Base-by-base conservation (phyloP, 2,797 vertebrate species). In the Momotus momota region DNA sequence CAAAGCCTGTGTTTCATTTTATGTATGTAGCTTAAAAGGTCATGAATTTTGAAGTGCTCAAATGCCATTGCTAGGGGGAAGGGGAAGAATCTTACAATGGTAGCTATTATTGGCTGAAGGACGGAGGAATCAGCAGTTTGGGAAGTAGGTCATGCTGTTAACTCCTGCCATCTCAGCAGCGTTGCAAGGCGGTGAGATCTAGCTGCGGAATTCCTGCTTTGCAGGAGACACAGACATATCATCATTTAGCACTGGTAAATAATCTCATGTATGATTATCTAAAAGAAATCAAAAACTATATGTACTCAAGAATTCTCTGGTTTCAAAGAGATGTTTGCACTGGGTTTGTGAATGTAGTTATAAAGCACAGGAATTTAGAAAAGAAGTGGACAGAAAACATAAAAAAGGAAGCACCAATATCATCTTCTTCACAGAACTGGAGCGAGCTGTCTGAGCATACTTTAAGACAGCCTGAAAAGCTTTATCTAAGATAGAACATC, bases 81-180 rank as follows among this genome's bases (percentile, higher is more conserved):
- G 57, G 84, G 66, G 66, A 85, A 88, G 80, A 54, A 55, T 85
- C 69, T 65, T 81, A 91, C 92, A 96, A 80, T 94, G 80, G 82
- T 43, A 62, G 85, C 87, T 96, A 48, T 92, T 96, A 93, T 73
- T 96, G 95, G 82, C 65, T 81, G 85, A 61, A 86, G 90, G 81
- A 71, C 71, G 58, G 72, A 93, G 81, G 89, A 93, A 92, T 93
- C 88, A 88, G 81, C 77, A 83, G 29, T 94, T 75, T 82, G 69
- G 75, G 86, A 97, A 97, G 81, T 80, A 93, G 95, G 92, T 94
- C 95, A 89, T 74, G 54, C 81, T 90, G 38, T 94, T 97, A 95
- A 96, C 92, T 79, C 94, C 64, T 92, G 64, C 83, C 88, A 45
- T 57, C 77, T 86, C 65, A 89, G 62, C 38, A 4, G 60, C 52